Evolutionary conservation across 1,140 invertebrate genomes (phyloP).

Genomic region (Ceratina calcarata): DNA sequence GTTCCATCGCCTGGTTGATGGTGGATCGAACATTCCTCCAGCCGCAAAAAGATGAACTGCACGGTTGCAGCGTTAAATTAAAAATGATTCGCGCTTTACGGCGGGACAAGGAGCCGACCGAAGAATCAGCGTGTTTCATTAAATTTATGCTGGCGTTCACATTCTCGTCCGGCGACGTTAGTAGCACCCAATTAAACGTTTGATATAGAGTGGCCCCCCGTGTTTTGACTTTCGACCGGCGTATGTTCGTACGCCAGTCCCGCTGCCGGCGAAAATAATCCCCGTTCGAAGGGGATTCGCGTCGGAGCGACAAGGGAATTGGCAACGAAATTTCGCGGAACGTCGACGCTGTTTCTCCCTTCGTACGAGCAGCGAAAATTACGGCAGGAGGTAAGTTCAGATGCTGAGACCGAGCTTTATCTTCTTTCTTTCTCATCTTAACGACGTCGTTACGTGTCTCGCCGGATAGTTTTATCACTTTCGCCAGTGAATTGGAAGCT

Average conservation of each 20-base stretch:
- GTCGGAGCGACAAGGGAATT: constrained; percentile 18
- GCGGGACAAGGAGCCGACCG: neutral
- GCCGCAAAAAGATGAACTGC: neutral
- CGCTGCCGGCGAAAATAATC: constrained; percentile 51
- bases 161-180: constrained; percentile 31
- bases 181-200: constrained; percentile 59
- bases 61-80: constrained; percentile 15
- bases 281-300: constrained; percentile 21
- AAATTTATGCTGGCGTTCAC: constrained; percentile 47
- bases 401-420: constrained; percentile 17
- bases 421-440: constrained; percentile 5
- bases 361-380: constrained; percentile 50
- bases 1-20: neutral
- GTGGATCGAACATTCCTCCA: neutral
- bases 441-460: constrained; percentile 12
- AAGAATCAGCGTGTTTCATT: constrained; percentile 29
- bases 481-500: neutral
- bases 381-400: constrained; percentile 17
- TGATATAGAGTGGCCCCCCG: constrained; percentile 47
- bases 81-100: constrained; percentile 25
- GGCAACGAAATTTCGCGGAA: constrained; percentile 38
- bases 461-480: constrained; percentile 17
- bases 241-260: constrained; percentile 5
- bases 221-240: constrained; percentile 54
- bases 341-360: constrained; percentile 1